Evolutionary conservation across 2,888 invertebrate species (phyloP).

Genomic region (Incurvaria masculella): DNA sequence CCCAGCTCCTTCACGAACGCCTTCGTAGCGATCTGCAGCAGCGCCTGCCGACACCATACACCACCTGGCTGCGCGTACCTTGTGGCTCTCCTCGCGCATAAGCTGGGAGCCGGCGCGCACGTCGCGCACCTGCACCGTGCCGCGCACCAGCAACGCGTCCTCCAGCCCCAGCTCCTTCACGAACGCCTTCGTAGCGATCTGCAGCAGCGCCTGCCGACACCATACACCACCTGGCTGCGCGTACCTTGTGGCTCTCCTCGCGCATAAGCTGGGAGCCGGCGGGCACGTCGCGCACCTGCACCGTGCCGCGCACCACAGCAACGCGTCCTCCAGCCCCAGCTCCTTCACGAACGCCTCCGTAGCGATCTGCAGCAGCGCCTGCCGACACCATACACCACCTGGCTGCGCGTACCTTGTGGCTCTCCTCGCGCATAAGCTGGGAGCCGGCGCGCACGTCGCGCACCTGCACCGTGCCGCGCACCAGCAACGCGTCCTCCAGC

Average conservation of each 20-base stretch:
- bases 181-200: slow-evolving; percentile 78
- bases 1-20: slow-evolving; percentile 80
- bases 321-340: slow-evolving; percentile 71
- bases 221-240: no score
- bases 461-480: slow-evolving; percentile 74
- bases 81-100: slow-evolving; percentile 88
- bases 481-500: slow-evolving; percentile 65
- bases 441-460: slow-evolving; percentile 81
- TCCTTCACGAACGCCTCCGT: slow-evolving; percentile 79
- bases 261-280: slow-evolving; percentile 85
- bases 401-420: slow-evolving; percentile 78
- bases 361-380: slow-evolving; percentile 64
- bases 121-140: slow-evolving; percentile 79
- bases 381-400: no score
- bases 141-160: slow-evolving; percentile 63
- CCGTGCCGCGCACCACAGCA: slow-evolving; percentile 64
- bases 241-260: slow-evolving; percentile 84
- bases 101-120: slow-evolving; percentile 80
- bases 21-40: slow-evolving; percentile 71
- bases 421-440: slow-evolving; percentile 88
- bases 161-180: slow-evolving; percentile 76
- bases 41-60: no score
- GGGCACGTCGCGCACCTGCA: slow-evolving; percentile 79
- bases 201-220: slow-evolving; percentile 56
- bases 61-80: no score